Conservation (phyloP, 2,888 invertebrate genomes). For the Platerodrilus igneus region DNA sequence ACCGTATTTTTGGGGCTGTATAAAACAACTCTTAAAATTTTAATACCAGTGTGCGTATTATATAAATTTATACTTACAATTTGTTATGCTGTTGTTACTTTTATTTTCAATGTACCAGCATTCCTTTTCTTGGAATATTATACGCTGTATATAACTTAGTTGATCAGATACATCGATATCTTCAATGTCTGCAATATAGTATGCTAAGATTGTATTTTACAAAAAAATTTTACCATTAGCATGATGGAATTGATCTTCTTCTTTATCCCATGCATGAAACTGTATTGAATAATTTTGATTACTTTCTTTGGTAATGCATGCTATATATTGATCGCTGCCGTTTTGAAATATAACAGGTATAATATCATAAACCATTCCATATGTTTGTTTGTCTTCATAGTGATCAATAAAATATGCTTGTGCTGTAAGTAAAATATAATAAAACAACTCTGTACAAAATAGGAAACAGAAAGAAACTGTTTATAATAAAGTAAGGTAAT, state of each 20-base stretch:
- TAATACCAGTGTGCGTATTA: too few relatives aligned
- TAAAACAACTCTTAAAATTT: too few relatives aligned
- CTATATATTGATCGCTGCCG: slow-evolving; percentile 8
- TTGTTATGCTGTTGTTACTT: too few relatives aligned
- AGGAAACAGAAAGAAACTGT: neutral
- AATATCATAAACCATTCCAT: slow-evolving; percentile 2
- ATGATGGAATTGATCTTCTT: slow-evolving; percentile 8
- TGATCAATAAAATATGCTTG: slow-evolving; percentile 37
- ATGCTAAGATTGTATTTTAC: neutral
- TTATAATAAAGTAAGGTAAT: too few relatives aligned
- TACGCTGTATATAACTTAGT: slow-evolving; percentile 13
- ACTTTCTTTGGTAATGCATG: slow-evolving; percentile 7
- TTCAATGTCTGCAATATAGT: slow-evolving; percentile 1
- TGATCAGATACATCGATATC: neutral
- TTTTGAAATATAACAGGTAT: slow-evolving; percentile 9
- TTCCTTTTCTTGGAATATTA: slow-evolving; percentile 21
- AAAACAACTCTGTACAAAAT: slow-evolving; percentile 10
- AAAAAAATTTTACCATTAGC: slow-evolving; percentile 6
- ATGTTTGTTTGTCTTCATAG: slow-evolving; percentile 32
- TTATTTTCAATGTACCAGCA: slow-evolving; percentile 26
- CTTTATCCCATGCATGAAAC: slow-evolving; percentile 19
- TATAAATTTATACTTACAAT: too few relatives aligned
- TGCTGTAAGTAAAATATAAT: slow-evolving; percentile 27
- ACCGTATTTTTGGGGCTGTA: too few relatives aligned
- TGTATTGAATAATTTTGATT: slow-evolving; percentile 13